Conservation (phyloP, 2,888 invertebrate species). For the Epinotia bilunana region DNA sequence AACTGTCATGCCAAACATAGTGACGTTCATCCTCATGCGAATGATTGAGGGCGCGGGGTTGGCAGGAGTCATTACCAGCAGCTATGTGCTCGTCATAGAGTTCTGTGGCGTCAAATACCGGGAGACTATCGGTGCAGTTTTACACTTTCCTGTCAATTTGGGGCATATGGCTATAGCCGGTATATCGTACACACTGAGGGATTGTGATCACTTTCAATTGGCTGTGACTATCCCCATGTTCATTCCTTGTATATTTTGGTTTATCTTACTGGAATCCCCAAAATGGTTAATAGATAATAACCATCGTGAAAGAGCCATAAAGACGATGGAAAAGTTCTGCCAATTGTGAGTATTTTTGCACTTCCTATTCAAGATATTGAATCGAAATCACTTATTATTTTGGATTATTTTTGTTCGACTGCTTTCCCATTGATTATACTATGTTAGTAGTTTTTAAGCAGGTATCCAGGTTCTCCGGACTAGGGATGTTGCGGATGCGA, state of each 20-base stretch:
- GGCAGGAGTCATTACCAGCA: not conserved
- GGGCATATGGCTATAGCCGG: slow-evolving; percentile 2
- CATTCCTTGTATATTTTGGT: not conserved
- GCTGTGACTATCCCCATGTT: not conserved
- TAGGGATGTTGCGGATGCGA: too few relatives aligned
- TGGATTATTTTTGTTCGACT: too few relatives aligned
- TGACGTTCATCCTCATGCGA: not conserved
- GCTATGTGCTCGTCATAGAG: not conserved
- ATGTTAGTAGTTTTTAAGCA: too few relatives aligned
- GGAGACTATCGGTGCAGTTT: not conserved
- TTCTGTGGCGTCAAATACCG: not conserved
- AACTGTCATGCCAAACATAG: not conserved
- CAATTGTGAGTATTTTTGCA: not conserved
- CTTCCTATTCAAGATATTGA: too few relatives aligned
- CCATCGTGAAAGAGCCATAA: slow-evolving; percentile 1
- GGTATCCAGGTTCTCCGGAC: too few relatives aligned
- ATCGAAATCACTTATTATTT: too few relatives aligned
- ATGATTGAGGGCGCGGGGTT: not conserved
- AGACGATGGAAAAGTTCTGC: not conserved
- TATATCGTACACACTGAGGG: not conserved
- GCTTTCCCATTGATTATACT: too few relatives aligned
- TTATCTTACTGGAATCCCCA: not conserved
- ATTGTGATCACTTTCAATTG: not conserved
- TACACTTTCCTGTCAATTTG: not conserved
- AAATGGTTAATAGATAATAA: not conserved